Conservation (phyloP, 1,140 invertebrate genomes). For the Cyclina sinensis region DNA sequence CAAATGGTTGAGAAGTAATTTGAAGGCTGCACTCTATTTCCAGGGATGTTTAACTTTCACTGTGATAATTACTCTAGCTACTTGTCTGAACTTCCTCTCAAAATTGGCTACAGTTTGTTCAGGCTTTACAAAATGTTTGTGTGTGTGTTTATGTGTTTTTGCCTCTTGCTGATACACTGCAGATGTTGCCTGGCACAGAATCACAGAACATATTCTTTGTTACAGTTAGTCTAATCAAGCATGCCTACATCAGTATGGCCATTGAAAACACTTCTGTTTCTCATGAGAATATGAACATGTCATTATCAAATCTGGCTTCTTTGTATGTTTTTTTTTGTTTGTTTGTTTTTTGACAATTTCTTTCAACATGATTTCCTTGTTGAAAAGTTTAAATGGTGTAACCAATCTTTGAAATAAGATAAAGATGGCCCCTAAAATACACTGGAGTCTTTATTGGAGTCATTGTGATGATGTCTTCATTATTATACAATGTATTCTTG, state of each 20-base stretch:
- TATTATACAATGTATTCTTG: too few relatives aligned
- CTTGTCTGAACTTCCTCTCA: neutral
- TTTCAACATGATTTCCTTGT: neutral
- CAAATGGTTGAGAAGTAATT: slow-evolving; percentile 41
- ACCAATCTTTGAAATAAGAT: neutral
- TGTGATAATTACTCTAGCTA: slow-evolving; percentile 17
- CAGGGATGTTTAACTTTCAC: slow-evolving; percentile 41
- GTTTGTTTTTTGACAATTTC: slow-evolving; percentile 3
- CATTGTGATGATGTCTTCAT: too few relatives aligned
- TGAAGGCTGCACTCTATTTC: slow-evolving; percentile 43
- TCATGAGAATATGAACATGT: slow-evolving; percentile 34
- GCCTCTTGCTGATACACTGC: slow-evolving; percentile 16
- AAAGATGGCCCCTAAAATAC: too few relatives aligned
- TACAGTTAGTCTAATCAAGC: slow-evolving; percentile 8
- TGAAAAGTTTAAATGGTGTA: neutral
- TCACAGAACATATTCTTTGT: slow-evolving; percentile 39
- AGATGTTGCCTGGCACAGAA: slow-evolving; percentile 35
- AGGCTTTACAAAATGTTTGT: slow-evolving; percentile 1
- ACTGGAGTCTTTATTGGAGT: too few relatives aligned
- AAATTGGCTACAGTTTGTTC: neutral
- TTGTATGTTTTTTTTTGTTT: too few relatives aligned
- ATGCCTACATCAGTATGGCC: neutral
- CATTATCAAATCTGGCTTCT: neutral
- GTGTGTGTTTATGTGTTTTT: slow-evolving; percentile 39
- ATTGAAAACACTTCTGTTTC: neutral